These are phyloP conservation scores for Laothoe populi DNA, from an alignment of 2,888 invertebrate species.

Conservation along the genomic window DNA sequence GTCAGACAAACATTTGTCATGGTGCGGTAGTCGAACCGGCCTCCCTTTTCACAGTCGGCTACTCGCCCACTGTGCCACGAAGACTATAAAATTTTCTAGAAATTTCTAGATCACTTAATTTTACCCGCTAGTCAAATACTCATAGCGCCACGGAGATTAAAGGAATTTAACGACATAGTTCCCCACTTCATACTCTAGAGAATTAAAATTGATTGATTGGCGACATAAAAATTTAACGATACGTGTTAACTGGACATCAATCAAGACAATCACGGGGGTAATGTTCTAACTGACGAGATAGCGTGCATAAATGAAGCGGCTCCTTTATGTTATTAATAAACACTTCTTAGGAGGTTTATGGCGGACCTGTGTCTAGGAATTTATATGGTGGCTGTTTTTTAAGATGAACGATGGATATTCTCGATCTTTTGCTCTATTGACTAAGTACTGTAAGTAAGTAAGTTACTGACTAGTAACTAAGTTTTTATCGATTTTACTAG, in stretches of 20 bases:
- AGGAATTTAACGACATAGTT: conserved; percentile 21
- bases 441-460: too few relatives aligned
- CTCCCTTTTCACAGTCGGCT: too few relatives aligned
- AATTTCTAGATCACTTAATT: too few relatives aligned
- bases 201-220: conserved; percentile 80
- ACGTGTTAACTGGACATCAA: conserved; percentile 64
- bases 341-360: conserved; percentile 51
- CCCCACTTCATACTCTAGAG: conserved; percentile 46
- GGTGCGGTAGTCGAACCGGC: too few relatives aligned
- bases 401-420: not conserved
- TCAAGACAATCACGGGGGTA: conserved; percentile 58
- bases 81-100: too few relatives aligned
- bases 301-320: conserved; percentile 52
- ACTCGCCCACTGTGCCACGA: too few relatives aligned
- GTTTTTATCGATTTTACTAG: too few relatives aligned
- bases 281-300: conserved; percentile 53
- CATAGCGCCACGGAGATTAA: conserved; percentile 2
- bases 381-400: conserved; percentile 25
- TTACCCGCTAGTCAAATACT: not conserved
- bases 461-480: too few relatives aligned
- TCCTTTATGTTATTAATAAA: conserved; percentile 55
- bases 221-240: conserved; percentile 77
- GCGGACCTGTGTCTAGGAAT: conserved; percentile 46
- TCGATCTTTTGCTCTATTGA: conserved; percentile 32
- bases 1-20: too few relatives aligned